Evolutionary conservation across 2,888 invertebrate species (phyloP).

Genomic region (Apotomis turbidana): DNA sequence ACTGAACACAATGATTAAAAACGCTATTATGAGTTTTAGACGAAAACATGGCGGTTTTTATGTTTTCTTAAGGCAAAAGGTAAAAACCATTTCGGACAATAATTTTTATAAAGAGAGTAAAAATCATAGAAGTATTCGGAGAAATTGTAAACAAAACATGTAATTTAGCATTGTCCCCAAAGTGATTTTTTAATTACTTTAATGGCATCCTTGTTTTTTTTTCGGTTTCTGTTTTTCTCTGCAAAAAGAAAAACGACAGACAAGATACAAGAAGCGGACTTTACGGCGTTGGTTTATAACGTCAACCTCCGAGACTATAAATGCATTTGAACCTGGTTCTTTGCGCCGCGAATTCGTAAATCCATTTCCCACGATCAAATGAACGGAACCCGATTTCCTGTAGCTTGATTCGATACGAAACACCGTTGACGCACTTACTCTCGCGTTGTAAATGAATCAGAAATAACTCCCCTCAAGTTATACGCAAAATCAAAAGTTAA

Average conservation of each 20-base stretch:
- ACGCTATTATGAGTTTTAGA: too few species aligned
- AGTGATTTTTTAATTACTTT: too few species aligned
- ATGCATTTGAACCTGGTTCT: constrained; percentile 21
- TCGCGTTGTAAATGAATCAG: background rate
- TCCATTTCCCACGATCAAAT: constrained; percentile 43
- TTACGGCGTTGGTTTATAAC: background rate
- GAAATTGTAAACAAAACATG: too few species aligned
- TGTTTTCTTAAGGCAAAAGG: too few species aligned
- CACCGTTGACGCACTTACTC: constrained; percentile 4
- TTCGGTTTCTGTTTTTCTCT: background rate
- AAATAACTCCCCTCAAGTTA: too few species aligned
- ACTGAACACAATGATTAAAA: too few species aligned
- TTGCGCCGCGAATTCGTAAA: constrained; percentile 44
- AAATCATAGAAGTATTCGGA: too few species aligned
- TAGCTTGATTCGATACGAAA: constrained; percentile 7
- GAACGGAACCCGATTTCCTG: constrained; percentile 14
- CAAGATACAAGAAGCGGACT: background rate
- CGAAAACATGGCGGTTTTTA: too few species aligned
- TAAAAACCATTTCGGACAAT: too few species aligned
- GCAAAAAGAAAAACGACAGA: background rate
- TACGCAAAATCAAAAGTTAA: too few species aligned
- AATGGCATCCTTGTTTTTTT: background rate
- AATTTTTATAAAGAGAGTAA: too few species aligned
- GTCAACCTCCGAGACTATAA: background rate
- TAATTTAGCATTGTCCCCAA: too few species aligned